Evolutionary conservation across 2,888 invertebrate genomes (phyloP).

Genomic region (Lacanobia oleracea): DNA sequence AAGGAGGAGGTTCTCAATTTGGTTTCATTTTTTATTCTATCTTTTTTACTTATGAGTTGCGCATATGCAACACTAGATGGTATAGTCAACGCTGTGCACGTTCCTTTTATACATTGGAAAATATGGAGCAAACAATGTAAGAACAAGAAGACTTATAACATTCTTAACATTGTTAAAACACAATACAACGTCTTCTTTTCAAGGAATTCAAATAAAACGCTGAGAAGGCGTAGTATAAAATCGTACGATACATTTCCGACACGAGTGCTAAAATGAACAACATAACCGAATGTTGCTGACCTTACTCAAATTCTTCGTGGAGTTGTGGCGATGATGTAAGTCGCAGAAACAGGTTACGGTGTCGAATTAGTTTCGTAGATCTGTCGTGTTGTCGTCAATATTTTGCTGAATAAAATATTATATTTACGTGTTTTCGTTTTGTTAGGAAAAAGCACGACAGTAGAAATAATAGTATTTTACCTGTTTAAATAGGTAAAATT

Average conservation of each 20-base stretch:
- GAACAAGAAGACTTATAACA: neutral
- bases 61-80: too few species aligned
- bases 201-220: conserved; percentile 22
- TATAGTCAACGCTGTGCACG: too few species aligned
- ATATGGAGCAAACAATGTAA: neutral
- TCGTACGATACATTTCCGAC: conserved; percentile 17
- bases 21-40: too few species aligned
- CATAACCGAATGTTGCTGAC: conserved; percentile 49
- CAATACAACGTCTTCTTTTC: neutral
- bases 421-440: too few species aligned
- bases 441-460: neutral
- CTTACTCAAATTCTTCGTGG: conserved; percentile 55
- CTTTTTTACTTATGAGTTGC: too few species aligned
- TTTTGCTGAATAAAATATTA: neutral
- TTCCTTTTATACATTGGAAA: neutral
- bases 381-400: conserved; percentile 17
- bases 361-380: conserved; percentile 32
- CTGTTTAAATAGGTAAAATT: neutral
- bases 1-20: too few species aligned
- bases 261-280: conserved; percentile 18
- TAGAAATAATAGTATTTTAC: neutral
- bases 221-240: neutral
- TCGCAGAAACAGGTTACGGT: conserved; percentile 47
- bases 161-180: neutral
- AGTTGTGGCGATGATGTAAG: conserved; percentile 67